Evolutionary conservation across 2,797 vertebrate species (phyloP).

Genomic region (Chloroceryle inda): DNA sequence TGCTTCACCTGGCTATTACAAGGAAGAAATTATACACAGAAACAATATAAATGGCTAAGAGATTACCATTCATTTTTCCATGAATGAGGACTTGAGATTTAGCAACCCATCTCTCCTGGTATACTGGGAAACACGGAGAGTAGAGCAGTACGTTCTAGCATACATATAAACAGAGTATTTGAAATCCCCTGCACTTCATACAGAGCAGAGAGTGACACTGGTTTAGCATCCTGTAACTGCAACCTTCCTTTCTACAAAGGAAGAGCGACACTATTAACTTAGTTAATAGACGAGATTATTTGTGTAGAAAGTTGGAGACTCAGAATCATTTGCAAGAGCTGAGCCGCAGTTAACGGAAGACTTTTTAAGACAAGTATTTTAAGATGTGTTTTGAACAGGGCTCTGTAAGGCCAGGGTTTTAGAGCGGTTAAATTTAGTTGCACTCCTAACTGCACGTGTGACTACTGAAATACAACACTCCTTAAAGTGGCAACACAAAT

Average conservation of each 20-base stretch:
- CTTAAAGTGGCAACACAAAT: background rate
- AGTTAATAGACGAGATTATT: background rate
- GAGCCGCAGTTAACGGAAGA: background rate
- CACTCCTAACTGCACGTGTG: background rate
- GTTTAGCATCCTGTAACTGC: background rate
- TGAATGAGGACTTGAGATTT: background rate
- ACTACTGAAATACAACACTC: background rate
- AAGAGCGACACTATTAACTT: background rate
- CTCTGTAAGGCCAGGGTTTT: background rate
- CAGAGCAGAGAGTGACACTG: background rate
- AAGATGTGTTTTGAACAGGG: background rate
- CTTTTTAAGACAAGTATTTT: background rate
- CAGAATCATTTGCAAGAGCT: background rate
- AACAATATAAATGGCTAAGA: background rate
- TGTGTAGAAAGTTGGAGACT: background rate
- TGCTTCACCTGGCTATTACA: background rate
- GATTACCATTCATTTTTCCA: background rate
- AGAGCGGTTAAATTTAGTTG: background rate
- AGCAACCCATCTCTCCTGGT: background rate
- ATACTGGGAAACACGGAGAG: background rate
- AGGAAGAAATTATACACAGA: background rate
- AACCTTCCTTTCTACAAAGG: background rate
- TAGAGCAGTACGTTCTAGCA: background rate
- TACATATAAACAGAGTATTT: background rate
- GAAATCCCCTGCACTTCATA: background rate